Evolutionary conservation across 2,888 invertebrate genomes (phyloP), one percentile per base, ranked within the genome.

Genomic region (Hemistola chrysoprasaria): DNA sequence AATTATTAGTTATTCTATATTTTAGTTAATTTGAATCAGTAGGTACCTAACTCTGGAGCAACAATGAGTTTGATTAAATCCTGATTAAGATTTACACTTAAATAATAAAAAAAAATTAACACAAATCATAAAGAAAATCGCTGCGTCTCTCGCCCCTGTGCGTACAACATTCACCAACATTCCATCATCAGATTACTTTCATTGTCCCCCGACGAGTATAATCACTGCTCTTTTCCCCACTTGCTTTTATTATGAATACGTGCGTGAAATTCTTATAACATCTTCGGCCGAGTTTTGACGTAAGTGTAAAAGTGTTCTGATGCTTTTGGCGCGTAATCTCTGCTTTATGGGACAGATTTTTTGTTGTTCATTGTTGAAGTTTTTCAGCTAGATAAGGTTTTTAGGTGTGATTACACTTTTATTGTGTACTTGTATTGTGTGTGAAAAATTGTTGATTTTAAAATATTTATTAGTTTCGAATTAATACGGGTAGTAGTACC

Each of bases 231-330:
- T 40, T 40, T 28, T 10, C 36, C 26, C 40, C 33, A 23, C 34
- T 23, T 25, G 11, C 40, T 53, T 57, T 57, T 55, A 54, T 60
- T 41, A 50, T 51, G 54, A 50, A 54, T 59, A 54, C 67, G 65
- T 66, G 66, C 59, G 59, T 58, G 54, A 65, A 65, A 62, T 67
- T 40, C 50, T 47, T 58, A 57, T 46, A 49, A 47, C 56, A 32
- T 56, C 56, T 60, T 50, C 49, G 10, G 38, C 34, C 37, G 33
- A 34, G 38, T 34, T 30, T 16, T 33, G 34, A 34, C 38, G 9
- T 33, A 29, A 29, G 27, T 34, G 43, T 38, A 29, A 25, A 38
- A 25, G 33, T 31, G 34, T 25, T 6, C 29, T 25, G 26, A 22
- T 11, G 21, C 21, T 30, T 24, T 30, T 35, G 11, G 16, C 9